Percentiles rank a stretch among this genome's conserved stretches.
phyloP scores from a whole-genome alignment of 2,888 invertebrate genomes.

The Athalia rosae region DNA sequence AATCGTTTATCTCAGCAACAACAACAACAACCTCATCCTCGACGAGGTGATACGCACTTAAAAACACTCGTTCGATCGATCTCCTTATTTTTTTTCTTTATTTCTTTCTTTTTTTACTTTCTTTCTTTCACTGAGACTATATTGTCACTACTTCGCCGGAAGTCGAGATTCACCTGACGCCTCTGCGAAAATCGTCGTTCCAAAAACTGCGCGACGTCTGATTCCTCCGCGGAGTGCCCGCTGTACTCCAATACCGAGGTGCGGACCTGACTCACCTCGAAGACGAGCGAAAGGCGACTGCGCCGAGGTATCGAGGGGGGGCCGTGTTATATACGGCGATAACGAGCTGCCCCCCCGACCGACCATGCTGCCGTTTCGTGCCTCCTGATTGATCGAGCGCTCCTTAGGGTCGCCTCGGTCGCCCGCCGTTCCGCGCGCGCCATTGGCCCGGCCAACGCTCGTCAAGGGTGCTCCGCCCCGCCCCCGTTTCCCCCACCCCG shows the following conservation, averaged over 20 bases:
- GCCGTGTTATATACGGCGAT: conserved; percentile 42
- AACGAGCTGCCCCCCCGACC: conserved; percentile 44
- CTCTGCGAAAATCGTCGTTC: too few relatives aligned
- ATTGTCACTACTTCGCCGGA: too few relatives aligned
- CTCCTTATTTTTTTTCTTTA: neutral
- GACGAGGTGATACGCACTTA: conserved; percentile 4
- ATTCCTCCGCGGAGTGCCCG: neutral
- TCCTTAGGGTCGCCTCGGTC: conserved; percentile 43
- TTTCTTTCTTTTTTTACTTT: too few relatives aligned
- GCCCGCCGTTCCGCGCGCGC: conserved; percentile 38
- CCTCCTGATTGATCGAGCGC: conserved; percentile 44
- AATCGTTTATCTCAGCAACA: too few relatives aligned
- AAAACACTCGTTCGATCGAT: neutral
- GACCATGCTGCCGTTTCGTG: conserved; percentile 40
- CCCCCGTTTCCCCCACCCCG: conserved; percentile 20
- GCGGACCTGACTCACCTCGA: conserved; percentile 36
- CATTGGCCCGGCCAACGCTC: conserved; percentile 18
- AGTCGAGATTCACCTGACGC: too few relatives aligned
- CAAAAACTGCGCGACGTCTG: too few relatives aligned
- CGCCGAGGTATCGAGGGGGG: conserved; percentile 44
- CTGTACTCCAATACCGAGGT: neutral
- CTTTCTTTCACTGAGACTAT: too few relatives aligned
- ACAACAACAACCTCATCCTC: too few relatives aligned
- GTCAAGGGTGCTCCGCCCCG: conserved; percentile 37
- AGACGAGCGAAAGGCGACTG: conserved; percentile 39